phyloP scores from a whole-genome alignment of 1,140 invertebrate genomes.

The Drosophila tristis region DNA sequence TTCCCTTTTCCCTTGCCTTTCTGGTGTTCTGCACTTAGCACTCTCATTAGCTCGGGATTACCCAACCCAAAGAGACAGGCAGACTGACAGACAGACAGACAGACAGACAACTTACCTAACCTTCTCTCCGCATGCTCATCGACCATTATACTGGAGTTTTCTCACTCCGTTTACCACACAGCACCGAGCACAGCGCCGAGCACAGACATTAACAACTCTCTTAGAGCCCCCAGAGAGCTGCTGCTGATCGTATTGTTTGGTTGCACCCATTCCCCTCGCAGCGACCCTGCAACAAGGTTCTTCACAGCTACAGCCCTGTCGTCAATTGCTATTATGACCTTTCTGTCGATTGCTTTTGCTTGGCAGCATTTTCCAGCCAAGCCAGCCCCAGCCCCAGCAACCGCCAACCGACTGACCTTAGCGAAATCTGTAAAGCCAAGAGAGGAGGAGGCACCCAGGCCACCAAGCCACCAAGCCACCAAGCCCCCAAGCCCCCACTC shows the following conservation, averaged over 20 bases:
- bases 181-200: no score
- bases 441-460: background rate
- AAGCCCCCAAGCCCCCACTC: constrained; percentile 30
- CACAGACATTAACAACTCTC: constrained; percentile 26
- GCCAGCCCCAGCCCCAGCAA: no score
- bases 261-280: constrained; percentile 54
- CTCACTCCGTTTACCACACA: no score
- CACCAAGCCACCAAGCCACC: constrained; percentile 8
- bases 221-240: background rate
- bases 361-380: constrained; percentile 45
- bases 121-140: no score
- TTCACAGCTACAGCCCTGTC: constrained; percentile 28
- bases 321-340: constrained; percentile 72
- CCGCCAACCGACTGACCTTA: constrained; percentile 64
- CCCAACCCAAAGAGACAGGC: no score
- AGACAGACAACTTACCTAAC: no score
- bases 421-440: constrained; percentile 44
- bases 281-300: constrained; percentile 76
- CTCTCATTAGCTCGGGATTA: no score
- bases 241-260: constrained; percentile 38
- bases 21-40: no score
- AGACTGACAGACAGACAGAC: no score
- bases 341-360: constrained; percentile 54
- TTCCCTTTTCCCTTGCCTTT: no score
- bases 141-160: no score